These are phyloP conservation scores for Galerucella nymphaeae DNA, from an alignment of 2,888 invertebrate species.

Conservation along the genomic window DNA sequence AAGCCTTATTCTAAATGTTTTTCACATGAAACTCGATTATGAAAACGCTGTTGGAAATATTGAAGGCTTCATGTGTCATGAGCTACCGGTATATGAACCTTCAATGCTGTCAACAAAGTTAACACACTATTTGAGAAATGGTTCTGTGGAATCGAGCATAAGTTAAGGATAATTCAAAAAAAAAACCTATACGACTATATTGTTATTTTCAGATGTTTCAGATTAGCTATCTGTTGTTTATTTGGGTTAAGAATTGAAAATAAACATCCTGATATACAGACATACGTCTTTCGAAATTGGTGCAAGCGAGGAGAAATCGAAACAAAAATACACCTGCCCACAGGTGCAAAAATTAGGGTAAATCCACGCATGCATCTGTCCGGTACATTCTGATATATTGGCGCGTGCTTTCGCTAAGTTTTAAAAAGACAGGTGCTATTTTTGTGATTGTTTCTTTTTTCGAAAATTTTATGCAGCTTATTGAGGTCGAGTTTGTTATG, in stretches of 20 bases:
- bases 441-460: constrained; percentile 1
- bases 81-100: too few relatives aligned
- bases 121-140: too few relatives aligned
- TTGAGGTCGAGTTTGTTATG: neutral
- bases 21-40: too few relatives aligned
- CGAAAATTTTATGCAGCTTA: neutral
- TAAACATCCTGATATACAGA: constrained; percentile 4
- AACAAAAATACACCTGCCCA: constrained; percentile 47
- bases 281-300: neutral
- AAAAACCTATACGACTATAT: too few relatives aligned
- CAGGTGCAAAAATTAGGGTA: constrained; percentile 54
- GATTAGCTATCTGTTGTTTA: neutral
- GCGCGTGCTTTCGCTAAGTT: constrained; percentile 29
- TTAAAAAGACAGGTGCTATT: constrained; percentile 25
- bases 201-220: too few relatives aligned
- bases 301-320: constrained; percentile 46
- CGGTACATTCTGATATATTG: constrained; percentile 30
- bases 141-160: too few relatives aligned
- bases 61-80: too few relatives aligned
- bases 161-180: too few relatives aligned
- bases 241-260: neutral
- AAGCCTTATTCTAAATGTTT: too few relatives aligned
- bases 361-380: constrained; percentile 45
- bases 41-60: too few relatives aligned
- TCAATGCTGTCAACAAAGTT: too few relatives aligned